phyloP scores from a whole-genome alignment of 2,888 invertebrate genomes.

The Julus scandinavius region DNA sequence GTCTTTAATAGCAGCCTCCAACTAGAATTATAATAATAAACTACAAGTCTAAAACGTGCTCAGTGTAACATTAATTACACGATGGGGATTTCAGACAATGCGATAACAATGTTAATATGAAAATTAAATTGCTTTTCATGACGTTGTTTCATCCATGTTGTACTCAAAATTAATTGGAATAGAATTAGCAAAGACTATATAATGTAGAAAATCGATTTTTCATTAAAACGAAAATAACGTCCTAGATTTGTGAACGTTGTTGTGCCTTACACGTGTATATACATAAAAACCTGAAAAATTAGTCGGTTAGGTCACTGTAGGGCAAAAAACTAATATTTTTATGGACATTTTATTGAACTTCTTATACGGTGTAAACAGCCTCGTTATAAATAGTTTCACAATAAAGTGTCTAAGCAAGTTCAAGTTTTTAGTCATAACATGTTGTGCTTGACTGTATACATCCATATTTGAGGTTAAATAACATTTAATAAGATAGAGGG shows the following conservation, averaged over 20 bases:
- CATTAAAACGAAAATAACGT: neutral
- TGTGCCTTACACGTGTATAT: neutral
- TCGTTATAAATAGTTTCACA: no score
- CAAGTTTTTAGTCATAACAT: no score
- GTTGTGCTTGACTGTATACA: no score
- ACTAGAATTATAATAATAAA: conserved; percentile 25
- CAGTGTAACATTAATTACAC: neutral
- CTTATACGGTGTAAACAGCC: no score
- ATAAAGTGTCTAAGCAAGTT: no score
- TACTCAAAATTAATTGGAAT: conserved; percentile 13
- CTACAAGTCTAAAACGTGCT: neutral
- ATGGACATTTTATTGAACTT: no score
- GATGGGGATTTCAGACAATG: neutral
- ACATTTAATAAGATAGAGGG: no score
- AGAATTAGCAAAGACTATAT: neutral
- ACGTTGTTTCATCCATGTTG: neutral
- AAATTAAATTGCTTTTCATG: neutral
- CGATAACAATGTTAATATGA: neutral
- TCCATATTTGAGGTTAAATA: no score
- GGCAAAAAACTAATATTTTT: neutral
- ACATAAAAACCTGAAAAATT: neutral
- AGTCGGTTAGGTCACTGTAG: neutral
- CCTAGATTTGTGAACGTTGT: neutral
- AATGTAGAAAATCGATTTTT: neutral
- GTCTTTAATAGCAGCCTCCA: neutral